Base-by-base conservation (phyloP, 2,113 vertebrate genomes). In the Boulengeromyrus knoepffleri region DNA sequence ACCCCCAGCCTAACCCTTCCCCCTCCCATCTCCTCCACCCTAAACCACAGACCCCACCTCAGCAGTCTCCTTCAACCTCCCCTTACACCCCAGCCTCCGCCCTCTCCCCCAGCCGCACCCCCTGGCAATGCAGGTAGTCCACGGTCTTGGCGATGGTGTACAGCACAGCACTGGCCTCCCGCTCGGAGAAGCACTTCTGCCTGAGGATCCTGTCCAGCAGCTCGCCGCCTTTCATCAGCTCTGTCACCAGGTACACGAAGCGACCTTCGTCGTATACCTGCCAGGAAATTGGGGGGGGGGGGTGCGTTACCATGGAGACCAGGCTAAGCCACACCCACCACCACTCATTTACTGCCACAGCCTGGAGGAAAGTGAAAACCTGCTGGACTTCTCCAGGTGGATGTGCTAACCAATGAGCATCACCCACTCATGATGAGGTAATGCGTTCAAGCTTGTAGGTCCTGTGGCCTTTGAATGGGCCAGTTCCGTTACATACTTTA, bases 51-150 rank as follows among this genome's bases (percentile, higher is more conserved):
- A 17, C 19, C 17, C 27, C 17, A 39, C 58, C 12, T 9, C 6
- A 1, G 3, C 0, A 9, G 15, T 3, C 27, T 39, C 36, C 24
- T 3, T 7, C 4, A 4, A 3, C 50, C 2, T 49, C 24, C 31
- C 5, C 47, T 15, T 31, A 3, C 12, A 7, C 27, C 13, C 7
- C 15, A 7, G 1, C 31, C 39, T 5, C 50, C 19, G 3, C 7
- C 49, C 7, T n/a, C 13, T 7, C 53, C 5, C 83, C 83, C 21
- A 9, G 9, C 39, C 83, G 24, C 83, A 99, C 98, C 93, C 98
- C 98, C 96, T 99, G 98, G 95, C 97, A 98, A 95, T 99, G 98
- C 95, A 99, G 97, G 95, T 99, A 99, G 93, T 99, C 98, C 91
- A 98, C 97, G 5, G 98, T 98, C 95, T 99, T 98, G 39, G 97